phyloP scores from a whole-genome alignment of 2,888 invertebrate species.

The Lagria hirta region DNA sequence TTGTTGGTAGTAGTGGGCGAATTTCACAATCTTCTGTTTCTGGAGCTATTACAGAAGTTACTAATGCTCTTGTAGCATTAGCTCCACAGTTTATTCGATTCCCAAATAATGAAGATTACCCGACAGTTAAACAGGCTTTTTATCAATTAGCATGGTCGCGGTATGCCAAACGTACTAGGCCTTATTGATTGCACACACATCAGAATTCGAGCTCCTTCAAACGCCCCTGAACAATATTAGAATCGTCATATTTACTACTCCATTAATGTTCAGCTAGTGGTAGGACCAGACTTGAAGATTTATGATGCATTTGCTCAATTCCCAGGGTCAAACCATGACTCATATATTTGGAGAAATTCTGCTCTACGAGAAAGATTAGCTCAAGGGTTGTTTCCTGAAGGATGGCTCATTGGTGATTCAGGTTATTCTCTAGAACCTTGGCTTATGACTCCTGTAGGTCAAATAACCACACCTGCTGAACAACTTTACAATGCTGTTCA shows the following conservation, averaged over 20 bases:
- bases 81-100: conserved; percentile 18
- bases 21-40: conserved; percentile 8
- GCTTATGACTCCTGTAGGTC: conserved; percentile 27
- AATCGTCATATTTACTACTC: conserved; percentile 13
- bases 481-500: conserved; percentile 1
- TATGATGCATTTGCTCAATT: conserved; percentile 24
- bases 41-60: conserved; percentile 1
- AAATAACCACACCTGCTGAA: too few relatives aligned
- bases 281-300: conserved; percentile 20
- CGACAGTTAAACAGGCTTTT: conserved; percentile 12
- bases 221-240: conserved; percentile 7
- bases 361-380: conserved; percentile 10
- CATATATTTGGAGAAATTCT: conserved; percentile 24
- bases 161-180: conserved; percentile 23
- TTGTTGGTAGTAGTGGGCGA: conserved; percentile 10
- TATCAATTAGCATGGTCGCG: conserved; percentile 9
- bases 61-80: conserved; percentile 4
- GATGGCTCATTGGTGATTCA: conserved; percentile 18
- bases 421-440: conserved; percentile 22
- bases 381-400: conserved; percentile 7
- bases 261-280: conserved; percentile 23
- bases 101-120: conserved; percentile 9
- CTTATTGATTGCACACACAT: conserved; percentile 18
- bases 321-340: conserved; percentile 21
- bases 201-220: conserved; percentile 4